A percentile compares a stretch with the other conserved stretches of the same genome.
phyloP scores from a whole-genome alignment of 2,113 vertebrate species.

The Psittacara wagleri region DNA sequence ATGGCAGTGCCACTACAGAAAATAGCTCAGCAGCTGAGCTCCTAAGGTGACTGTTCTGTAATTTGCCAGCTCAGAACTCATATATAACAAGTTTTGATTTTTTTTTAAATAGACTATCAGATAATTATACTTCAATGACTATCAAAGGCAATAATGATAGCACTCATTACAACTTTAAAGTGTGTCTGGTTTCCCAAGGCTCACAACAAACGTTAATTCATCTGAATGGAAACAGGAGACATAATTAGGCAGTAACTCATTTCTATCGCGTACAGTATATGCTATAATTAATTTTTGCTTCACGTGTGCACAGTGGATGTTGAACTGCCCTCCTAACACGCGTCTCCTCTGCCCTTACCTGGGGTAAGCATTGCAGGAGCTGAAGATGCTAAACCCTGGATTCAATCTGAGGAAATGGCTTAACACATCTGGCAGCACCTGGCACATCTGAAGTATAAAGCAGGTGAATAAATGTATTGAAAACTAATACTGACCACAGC shows the following conservation, averaged over 20 bases:
- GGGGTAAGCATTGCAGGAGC: not conserved
- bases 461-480: not conserved
- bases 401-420: not conserved
- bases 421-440: not conserved
- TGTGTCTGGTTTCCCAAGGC: slow-evolving; percentile 54
- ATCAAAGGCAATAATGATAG: slow-evolving; percentile 71
- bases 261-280: slow-evolving; percentile 9
- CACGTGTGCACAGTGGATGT: not conserved
- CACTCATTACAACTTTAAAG: slow-evolving; percentile 69
- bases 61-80: slow-evolving; percentile 36
- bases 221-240: slow-evolving; percentile 56
- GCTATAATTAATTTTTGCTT: slow-evolving; percentile 41
- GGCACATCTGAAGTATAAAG: not conserved
- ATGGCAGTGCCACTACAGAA: slow-evolving; percentile 69
- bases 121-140: slow-evolving; percentile 69
- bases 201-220: slow-evolving; percentile 60
- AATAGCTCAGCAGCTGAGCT: not conserved
- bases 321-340: not conserved
- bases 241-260: slow-evolving; percentile 60
- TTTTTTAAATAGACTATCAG: slow-evolving; percentile 46
- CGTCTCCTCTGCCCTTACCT: not conserved
- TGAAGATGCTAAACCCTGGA: not conserved
- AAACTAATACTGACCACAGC: slow-evolving; percentile 27
- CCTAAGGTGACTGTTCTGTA: slow-evolving; percentile 25
- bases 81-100: slow-evolving; percentile 48